A percentile compares a stretch with the other conserved stretches of the same genome.
phyloP scores from a whole-genome alignment of 2,797 vertebrate genomes.

The Allobates femoralis region DNA sequence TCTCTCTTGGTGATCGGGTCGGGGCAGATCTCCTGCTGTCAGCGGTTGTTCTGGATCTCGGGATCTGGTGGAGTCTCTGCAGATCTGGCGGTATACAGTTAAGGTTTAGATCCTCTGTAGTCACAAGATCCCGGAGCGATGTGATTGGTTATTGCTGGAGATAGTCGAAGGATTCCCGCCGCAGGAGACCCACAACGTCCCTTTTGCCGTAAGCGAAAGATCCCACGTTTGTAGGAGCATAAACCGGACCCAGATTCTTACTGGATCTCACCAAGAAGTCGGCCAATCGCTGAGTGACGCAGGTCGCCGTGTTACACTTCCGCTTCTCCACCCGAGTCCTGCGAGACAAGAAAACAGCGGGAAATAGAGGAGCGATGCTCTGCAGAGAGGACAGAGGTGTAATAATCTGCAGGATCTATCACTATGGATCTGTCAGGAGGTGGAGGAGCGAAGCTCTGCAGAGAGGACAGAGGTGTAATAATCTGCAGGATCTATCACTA shows the following conservation, averaged over 20 bases:
- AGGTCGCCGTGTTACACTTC: slow-evolving; percentile 89
- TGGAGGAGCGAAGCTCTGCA: background rate
- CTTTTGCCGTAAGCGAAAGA: slow-evolving; percentile 89
- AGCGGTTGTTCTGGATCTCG: too few relatives aligned
- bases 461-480: slow-evolving; percentile 4
- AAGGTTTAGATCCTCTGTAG: background rate
- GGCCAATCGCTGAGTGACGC: slow-evolving; percentile 88
- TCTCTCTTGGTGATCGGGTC: too few relatives aligned
- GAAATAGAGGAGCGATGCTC: background rate
- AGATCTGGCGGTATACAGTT: background rate
- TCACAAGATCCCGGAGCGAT: background rate
- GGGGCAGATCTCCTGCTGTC: too few relatives aligned
- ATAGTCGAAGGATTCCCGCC: slow-evolving; percentile 63
- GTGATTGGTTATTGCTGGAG: slow-evolving; percentile 76
- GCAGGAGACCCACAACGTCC: slow-evolving; percentile 69
- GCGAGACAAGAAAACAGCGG: background rate
- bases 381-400: background rate
- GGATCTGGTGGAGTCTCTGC: background rate
- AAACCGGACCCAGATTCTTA: slow-evolving; percentile 80
- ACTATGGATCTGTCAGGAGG: background rate
- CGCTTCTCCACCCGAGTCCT: slow-evolving; percentile 81
- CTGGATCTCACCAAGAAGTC: slow-evolving; percentile 88
- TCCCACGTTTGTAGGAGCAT: slow-evolving; percentile 86
- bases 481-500: slow-evolving; percentile 1
- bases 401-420: slow-evolving; percentile 12